phyloP scores from a whole-genome alignment of 2,888 invertebrate genomes.

The Pterostichus madidus region DNA sequence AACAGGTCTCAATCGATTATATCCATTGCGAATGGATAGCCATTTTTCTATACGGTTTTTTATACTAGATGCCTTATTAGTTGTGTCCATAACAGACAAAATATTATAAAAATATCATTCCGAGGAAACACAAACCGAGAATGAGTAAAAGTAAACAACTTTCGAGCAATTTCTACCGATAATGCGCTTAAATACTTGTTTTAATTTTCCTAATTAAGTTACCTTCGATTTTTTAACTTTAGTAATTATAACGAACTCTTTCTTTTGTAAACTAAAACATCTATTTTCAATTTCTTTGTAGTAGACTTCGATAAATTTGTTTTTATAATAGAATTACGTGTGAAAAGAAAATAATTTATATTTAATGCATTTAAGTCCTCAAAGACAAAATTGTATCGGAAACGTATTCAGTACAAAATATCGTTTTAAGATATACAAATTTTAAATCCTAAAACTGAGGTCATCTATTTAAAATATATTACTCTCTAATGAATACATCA shows the following conservation, averaged over 20 bases:
- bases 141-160: neutral
- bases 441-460: neutral
- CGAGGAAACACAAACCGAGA: neutral
- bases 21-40: slow-evolving; percentile 64
- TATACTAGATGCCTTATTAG: slow-evolving; percentile 2
- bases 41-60: slow-evolving; percentile 64
- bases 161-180: neutral
- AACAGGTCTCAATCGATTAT: slow-evolving; percentile 67
- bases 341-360: slow-evolving; percentile 45
- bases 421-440: neutral
- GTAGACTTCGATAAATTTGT: neutral
- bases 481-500: too few relatives aligned
- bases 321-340: slow-evolving; percentile 16
- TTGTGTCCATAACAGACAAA: slow-evolving; percentile 5
- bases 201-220: slow-evolving; percentile 43
- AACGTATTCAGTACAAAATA: slow-evolving; percentile 51
- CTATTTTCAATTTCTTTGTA: too few relatives aligned
- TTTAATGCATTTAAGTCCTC: slow-evolving; percentile 41
- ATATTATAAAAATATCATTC: neutral
- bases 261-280: neutral
- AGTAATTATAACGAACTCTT: slow-evolving; percentile 30
- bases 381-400: slow-evolving; percentile 3
- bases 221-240: slow-evolving; percentile 44
- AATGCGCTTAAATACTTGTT: slow-evolving; percentile 43
- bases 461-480: neutral